These are phyloP conservation scores for Corythornis vintsioides DNA, from an alignment of 2,113 vertebrate genomes.

Conservation along the genomic window DNA sequence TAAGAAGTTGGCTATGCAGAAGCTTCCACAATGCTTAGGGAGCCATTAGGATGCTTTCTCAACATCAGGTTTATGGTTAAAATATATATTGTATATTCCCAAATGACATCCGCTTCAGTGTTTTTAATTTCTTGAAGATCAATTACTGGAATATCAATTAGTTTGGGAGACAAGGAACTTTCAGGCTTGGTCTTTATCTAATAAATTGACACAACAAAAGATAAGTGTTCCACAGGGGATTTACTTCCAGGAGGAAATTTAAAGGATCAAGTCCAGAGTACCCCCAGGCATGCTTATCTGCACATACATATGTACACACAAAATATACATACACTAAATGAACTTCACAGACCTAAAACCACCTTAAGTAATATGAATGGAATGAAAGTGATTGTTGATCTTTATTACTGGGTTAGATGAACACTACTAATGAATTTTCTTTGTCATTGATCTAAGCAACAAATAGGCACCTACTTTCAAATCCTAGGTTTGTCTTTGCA, in stretches of 20 bases:
- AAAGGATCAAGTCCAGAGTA: not conserved
- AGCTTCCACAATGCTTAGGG: not conserved
- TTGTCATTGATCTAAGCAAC: not conserved
- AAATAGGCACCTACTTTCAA: not conserved
- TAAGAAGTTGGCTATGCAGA: not conserved
- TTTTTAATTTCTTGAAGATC: not conserved
- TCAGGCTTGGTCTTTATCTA: not conserved
- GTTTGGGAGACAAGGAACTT: not conserved
- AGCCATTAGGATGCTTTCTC: not conserved
- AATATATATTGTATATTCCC: not conserved
- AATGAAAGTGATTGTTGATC: not conserved
- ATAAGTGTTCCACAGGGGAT: not conserved
- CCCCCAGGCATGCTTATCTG: rapidly evolving
- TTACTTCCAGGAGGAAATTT: not conserved
- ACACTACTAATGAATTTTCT: not conserved
- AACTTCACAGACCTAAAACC: not conserved
- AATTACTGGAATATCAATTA: not conserved
- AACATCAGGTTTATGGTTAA: not conserved
- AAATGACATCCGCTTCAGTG: not conserved
- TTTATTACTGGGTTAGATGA: not conserved
- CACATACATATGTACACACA: not conserved
- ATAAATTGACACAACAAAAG: not conserved
- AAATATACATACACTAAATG: not conserved
- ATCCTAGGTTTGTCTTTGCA: not conserved
- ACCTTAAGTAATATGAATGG: not conserved